Conservation (phyloP, 2,113 vertebrate species). For the Leiothrix lutea region DNA sequence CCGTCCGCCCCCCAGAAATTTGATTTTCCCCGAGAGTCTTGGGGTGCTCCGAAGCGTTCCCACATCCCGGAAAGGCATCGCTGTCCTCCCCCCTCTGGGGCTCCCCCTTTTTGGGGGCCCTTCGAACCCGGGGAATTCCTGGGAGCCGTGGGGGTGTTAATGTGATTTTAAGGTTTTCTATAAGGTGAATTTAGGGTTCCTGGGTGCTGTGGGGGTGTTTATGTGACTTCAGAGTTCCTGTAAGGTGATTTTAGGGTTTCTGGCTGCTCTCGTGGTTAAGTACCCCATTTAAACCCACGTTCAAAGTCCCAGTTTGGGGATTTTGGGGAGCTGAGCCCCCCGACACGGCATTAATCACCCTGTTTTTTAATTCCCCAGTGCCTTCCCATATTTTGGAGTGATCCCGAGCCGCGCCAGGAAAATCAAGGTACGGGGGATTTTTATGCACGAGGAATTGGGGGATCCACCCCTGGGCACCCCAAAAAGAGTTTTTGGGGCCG, state of each 20-base stretch:
- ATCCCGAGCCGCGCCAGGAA: background rate
- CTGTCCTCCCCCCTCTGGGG: background rate
- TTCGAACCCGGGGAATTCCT: background rate
- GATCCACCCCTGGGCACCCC: background rate
- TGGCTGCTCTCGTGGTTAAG: background rate
- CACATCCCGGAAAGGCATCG: rapidly evolving
- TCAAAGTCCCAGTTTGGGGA: rapidly evolving
- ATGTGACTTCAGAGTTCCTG: background rate
- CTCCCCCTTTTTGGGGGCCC: background rate
- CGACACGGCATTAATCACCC: rapidly evolving
- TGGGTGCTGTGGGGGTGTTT: background rate
- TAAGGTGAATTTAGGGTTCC: background rate
- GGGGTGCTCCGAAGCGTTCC: background rate
- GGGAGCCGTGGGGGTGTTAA: background rate
- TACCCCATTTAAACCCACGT: rapidly evolving
- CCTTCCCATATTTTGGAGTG: rapidly evolving
- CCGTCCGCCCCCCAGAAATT: rapidly evolving
- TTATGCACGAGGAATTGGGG: rapidly evolving
- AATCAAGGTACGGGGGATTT: background rate
- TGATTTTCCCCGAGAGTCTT: background rate
- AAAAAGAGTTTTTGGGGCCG: rapidly evolving
- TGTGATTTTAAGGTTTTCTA: background rate
- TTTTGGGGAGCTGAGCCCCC: background rate
- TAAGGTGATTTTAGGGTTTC: background rate
- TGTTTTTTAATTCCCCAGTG: background rate